Conservation (phyloP, 92 coral and sea anemone genomes). For the Epizoanthus scotinus region DNA sequence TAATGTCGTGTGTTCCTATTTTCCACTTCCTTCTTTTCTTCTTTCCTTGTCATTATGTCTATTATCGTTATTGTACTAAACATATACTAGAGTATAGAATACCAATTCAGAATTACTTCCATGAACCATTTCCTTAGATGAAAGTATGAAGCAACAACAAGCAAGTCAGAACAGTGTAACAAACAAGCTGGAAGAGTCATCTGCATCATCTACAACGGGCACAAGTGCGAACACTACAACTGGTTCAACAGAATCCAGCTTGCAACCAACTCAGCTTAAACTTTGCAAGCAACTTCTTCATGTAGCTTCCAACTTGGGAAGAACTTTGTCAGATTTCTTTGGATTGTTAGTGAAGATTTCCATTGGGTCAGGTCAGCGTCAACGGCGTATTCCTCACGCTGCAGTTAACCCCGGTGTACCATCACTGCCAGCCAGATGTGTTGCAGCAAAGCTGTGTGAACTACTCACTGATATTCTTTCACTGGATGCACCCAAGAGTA, state of each 20-base stretch:
- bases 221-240: constrained; percentile 9
- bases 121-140: constrained; percentile 4
- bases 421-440: constrained; percentile 73
- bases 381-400: constrained; percentile 89
- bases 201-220: constrained; percentile 20
- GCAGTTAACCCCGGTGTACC: constrained; percentile 80
- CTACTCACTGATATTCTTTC: constrained; percentile 75
- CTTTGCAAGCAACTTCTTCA: constrained; percentile 89
- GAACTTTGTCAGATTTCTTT: constrained; percentile 92
- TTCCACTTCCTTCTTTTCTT: no score
- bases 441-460: constrained; percentile 80
- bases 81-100: neutral
- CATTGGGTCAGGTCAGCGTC: constrained; percentile 94
- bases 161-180: constrained; percentile 3
- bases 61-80: no score
- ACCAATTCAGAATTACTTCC: neutral
- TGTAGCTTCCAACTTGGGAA: constrained; percentile 81
- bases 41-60: no score
- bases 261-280: constrained; percentile 75
- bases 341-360: constrained; percentile 80
- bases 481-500: constrained; percentile 72
- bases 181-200: constrained; percentile 42
- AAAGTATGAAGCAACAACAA: constrained; percentile 25
- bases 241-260: constrained; percentile 55
- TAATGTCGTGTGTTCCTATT: no score